phyloP scores from a whole-genome alignment of 2,888 invertebrate genomes.

The Drosophila tanythrix region DNA sequence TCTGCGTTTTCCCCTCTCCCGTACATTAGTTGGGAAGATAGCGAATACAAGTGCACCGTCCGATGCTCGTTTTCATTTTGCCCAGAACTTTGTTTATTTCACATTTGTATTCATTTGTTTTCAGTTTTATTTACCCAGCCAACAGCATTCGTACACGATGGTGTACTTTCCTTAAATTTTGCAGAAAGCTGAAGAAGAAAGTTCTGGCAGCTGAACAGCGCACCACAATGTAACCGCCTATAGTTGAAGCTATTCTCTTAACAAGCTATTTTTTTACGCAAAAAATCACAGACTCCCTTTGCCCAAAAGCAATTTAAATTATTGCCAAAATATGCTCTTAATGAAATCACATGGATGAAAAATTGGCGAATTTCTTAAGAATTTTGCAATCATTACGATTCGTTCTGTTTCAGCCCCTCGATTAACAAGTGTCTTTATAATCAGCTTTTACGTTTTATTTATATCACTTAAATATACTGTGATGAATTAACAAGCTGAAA shows the following conservation, averaged over 20 bases:
- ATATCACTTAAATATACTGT: conserved; percentile 29
- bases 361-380: not conserved
- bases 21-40: conserved; percentile 5
- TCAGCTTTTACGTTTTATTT: not conserved
- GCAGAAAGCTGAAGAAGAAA: conserved; percentile 38
- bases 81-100: conserved; percentile 72
- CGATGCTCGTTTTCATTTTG: conserved; percentile 32
- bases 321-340: not conserved
- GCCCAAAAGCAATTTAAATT: not conserved
- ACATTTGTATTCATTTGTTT: conserved; percentile 77
- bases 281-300: conserved; percentile 9
- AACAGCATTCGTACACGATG: conserved; percentile 30
- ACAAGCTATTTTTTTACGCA: conserved; percentile 32
- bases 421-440: not conserved
- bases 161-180: conserved; percentile 56
- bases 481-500: conserved; percentile 57
- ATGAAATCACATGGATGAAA: not conserved
- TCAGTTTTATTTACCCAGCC: conserved; percentile 71
- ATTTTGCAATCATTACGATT: not conserved
- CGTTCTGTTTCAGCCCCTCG: not conserved
- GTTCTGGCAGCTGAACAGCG: conserved; percentile 13
- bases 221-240: not conserved
- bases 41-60: conserved; percentile 21
- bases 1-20: not conserved
- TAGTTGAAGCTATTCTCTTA: conserved; percentile 18